Percentiles rank a stretch among this genome's conserved stretches.
Evolutionary conservation across 2,113 vertebrate genomes (phyloP).

Genomic region (Solenodon paradoxus): DNA sequence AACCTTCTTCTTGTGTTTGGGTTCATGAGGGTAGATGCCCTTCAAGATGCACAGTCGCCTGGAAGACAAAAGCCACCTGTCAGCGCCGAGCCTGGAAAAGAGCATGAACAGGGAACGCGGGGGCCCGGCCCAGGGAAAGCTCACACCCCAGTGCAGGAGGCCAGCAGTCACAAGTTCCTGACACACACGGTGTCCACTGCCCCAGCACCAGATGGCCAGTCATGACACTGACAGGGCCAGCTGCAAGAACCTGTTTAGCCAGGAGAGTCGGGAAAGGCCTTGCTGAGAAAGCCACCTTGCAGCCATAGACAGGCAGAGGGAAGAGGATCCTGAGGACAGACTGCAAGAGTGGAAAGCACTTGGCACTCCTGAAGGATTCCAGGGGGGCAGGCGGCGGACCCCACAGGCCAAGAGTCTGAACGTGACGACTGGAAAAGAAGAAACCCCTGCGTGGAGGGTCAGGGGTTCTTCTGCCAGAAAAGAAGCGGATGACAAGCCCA

Average conservation of each 20-base stretch:
- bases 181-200: neutral
- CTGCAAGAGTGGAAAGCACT: neutral
- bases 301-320: neutral
- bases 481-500: neutral
- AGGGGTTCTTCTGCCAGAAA: neutral
- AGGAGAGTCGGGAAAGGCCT: neutral
- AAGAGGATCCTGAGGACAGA: neutral
- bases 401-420: neutral
- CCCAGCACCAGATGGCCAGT: neutral
- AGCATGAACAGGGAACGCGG: neutral
- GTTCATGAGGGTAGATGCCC: slow-evolving; percentile 97
- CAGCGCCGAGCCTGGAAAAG: neutral
- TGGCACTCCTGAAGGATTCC: neutral
- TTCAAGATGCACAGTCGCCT: slow-evolving; percentile 97
- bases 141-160: neutral
- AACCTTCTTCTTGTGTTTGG: slow-evolving; percentile 98
- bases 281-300: neutral
- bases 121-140: neutral
- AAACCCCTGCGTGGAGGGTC: neutral
- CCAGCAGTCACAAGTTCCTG: neutral
- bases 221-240: neutral
- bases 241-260: neutral
- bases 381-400: neutral
- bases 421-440: neutral
- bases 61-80: slow-evolving; percentile 32